Evolutionary conservation across 1,140 invertebrate species (phyloP).

Genomic region (Ooceraea biroi): DNA sequence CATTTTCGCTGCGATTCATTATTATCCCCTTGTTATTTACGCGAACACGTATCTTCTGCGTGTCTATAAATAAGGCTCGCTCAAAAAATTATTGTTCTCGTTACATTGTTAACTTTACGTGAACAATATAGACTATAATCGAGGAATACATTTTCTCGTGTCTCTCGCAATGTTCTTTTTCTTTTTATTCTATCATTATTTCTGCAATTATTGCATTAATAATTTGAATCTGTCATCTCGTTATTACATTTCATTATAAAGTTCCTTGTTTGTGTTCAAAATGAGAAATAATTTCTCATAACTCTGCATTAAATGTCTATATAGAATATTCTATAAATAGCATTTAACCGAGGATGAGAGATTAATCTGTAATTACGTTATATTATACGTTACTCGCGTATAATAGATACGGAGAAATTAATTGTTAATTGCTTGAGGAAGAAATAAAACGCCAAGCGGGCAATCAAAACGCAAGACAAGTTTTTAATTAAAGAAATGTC

Average conservation of each 20-base stretch:
- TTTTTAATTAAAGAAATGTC: slow-evolving; percentile 28
- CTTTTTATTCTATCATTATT: not conserved
- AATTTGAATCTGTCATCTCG: not conserved
- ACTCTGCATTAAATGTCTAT: not conserved
- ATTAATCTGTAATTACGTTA: slow-evolving; percentile 16
- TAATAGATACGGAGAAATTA: slow-evolving; percentile 24
- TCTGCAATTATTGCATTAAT: slow-evolving; percentile 19
- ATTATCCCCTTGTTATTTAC: slow-evolving; percentile 33
- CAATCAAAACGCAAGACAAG: no score
- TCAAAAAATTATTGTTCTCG: slow-evolving; percentile 23
- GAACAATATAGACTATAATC: not conserved
- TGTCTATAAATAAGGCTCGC: not conserved
- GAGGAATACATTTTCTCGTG: not conserved
- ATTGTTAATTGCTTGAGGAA: slow-evolving; percentile 20
- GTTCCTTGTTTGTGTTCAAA: slow-evolving; percentile 1
- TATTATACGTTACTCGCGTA: not conserved
- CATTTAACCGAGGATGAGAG: slow-evolving; percentile 23
- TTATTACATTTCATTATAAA: not conserved
- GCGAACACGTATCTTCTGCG: not conserved
- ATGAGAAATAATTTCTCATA: slow-evolving; percentile 2
- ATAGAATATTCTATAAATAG: not conserved
- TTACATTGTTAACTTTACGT: slow-evolving; percentile 3
- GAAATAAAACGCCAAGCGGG: not conserved
- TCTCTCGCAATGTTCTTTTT: not conserved
- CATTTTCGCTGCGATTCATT: not conserved